Conservation (phyloP, 2,888 invertebrate genomes). For the Sicus ferrugineus region DNA sequence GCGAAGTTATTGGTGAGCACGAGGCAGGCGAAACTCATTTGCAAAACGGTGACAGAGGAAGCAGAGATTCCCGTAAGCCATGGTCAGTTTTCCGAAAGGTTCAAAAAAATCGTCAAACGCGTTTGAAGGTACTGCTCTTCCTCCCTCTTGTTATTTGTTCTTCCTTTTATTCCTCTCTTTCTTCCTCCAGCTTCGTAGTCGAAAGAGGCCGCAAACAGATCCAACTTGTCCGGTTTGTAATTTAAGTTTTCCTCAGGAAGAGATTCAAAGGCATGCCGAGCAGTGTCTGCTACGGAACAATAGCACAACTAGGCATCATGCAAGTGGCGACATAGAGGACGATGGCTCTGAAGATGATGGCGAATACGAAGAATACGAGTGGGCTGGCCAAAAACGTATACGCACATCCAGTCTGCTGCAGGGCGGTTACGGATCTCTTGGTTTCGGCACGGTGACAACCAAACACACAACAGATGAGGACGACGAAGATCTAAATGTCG, state of each 20-base stretch:
- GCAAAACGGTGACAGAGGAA: slow-evolving; percentile 21
- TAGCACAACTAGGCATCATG: slow-evolving; percentile 49
- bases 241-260: slow-evolving; percentile 72
- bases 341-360: slow-evolving; percentile 73
- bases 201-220: slow-evolving; percentile 71
- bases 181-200: slow-evolving; percentile 67
- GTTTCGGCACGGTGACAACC: slow-evolving; percentile 58
- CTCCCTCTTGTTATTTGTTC: neutral
- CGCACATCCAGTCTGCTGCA: slow-evolving; percentile 76
- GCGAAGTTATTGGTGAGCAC: slow-evolving; percentile 8
- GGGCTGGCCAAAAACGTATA: slow-evolving; percentile 89
- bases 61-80: slow-evolving; percentile 52
- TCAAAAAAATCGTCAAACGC: slow-evolving; percentile 75
- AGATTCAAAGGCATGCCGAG: slow-evolving; percentile 78
- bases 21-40: slow-evolving; percentile 2
- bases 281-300: slow-evolving; percentile 68
- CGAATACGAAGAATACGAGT: slow-evolving; percentile 84
- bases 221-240: slow-evolving; percentile 84
- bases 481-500: slow-evolving; percentile 80
- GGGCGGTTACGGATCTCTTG: slow-evolving; percentile 70
- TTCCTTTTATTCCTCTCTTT: slow-evolving; percentile 34
- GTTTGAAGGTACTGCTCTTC: slow-evolving; percentile 65
- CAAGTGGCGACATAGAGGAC: slow-evolving; percentile 54
- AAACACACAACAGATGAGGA: slow-evolving; percentile 66
- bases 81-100: slow-evolving; percentile 81